A percentile compares a stretch with the other conserved stretches of the same genome.
Conservation (phyloP, 2,888 invertebrate species). For the Pandemis heparana region DNA sequence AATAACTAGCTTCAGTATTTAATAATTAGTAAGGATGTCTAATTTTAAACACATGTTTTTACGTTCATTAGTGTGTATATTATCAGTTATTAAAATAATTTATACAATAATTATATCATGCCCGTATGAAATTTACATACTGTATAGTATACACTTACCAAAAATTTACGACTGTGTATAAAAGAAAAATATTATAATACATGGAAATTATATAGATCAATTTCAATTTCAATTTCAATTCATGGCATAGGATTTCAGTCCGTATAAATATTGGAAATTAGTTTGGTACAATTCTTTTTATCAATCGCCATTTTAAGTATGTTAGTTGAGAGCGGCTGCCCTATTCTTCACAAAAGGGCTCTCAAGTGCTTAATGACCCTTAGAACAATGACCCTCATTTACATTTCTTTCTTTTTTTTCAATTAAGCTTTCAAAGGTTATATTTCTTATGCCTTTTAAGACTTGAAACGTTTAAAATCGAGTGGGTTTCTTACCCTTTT, state of each 20-base stretch:
- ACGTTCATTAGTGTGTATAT: no score
- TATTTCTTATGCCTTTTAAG: background rate
- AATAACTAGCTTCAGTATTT: no score
- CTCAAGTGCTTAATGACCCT: constrained; percentile 26
- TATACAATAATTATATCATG: no score
- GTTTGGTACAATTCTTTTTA: background rate
- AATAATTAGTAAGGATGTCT: no score
- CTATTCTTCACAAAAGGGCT: constrained; percentile 27
- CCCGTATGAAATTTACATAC: no score
- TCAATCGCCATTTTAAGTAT: constrained; percentile 15
- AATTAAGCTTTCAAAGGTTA: constrained; percentile 13
- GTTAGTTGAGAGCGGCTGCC: constrained; percentile 22
- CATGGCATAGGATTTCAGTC: background rate
- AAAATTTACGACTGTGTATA: no score
- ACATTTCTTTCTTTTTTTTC: constrained; percentile 29
- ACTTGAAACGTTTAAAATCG: background rate
- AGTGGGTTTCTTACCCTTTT: background rate
- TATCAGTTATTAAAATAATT: no score
- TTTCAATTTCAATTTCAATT: no score
- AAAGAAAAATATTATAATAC: no score
- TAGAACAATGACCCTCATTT: constrained; percentile 38
- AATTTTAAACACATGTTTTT: no score
- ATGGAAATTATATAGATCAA: no score
- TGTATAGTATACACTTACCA: no score
- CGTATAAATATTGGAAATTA: background rate